Base-by-base conservation (phyloP, 2,888 invertebrate species). In the Apodemia mormo region DNA sequence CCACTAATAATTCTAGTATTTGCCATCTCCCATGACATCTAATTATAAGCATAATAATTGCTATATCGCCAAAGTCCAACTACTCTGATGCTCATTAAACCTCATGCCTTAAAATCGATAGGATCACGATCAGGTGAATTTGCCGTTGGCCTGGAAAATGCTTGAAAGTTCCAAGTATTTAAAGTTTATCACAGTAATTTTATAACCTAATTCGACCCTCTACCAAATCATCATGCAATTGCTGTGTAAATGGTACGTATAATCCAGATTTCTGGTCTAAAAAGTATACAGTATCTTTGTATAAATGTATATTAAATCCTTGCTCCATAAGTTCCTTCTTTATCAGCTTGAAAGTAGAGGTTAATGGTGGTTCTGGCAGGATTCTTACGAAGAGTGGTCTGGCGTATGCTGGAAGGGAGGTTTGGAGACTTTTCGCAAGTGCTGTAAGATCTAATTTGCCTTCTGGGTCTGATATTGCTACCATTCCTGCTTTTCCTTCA, bases 401-500 rank as follows among this genome's bases (percentile, higher is more conserved):
- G 0, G 99, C 97, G 83, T 97, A 99, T 0, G 94, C 79, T 0
- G 99, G 97, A 12, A 99, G 89, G 37, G 95, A 94, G n/a, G 95
- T 76, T 30, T 81, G 85, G 0, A 93, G 74, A 1, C 88, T 87
- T 74, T 86, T 84, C 0, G 87, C 78, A n/a, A 93, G 75, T 0
- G 90, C 85, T 2, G 90, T 81, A 14, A 97, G 83, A 80, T 97
- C 95, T 12, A 97, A 79, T 68, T 94, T 94, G 14, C 93, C 92
- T 2, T 95, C 94, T 0, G 95, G 94, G 81, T 98, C 97, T 0
- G 97, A 96, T 68, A 99, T 96, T 0, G 98, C 97, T 0, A 96
- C 98, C 99, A 99, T 99, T 5, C 99, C 99, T 1, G 98, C 98
- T 85, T 96, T 95, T 0, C 99, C 99, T 89, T 97, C 97, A 1